These are phyloP conservation scores for Ranitomeya variabilis DNA, from an alignment of 2,113 vertebrate species.

Conservation along the genomic window DNA sequence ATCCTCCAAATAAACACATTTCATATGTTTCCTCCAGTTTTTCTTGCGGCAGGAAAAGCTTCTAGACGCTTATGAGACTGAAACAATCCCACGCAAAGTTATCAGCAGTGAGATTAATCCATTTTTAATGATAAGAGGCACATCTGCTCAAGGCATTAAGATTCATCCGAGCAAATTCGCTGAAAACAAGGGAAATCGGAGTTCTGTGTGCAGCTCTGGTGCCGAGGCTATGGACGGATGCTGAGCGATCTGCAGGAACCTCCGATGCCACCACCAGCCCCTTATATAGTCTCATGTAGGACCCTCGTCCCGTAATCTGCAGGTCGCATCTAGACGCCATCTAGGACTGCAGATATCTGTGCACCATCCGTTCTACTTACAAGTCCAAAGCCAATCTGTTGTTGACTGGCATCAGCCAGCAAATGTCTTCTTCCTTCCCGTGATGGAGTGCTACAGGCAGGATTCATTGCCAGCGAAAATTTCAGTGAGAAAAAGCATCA, in stretches of 20 bases:
- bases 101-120: conserved; percentile 53
- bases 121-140: conserved; percentile 58
- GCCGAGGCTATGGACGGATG: neutral
- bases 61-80: conserved; percentile 39
- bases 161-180: conserved; percentile 35
- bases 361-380: too few species aligned
- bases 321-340: neutral
- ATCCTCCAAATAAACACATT: neutral
- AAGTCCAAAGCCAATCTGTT: too few species aligned
- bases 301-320: neutral
- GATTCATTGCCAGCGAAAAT: too few species aligned
- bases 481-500: too few species aligned
- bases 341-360: too few species aligned
- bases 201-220: neutral
- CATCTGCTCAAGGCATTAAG: conserved; percentile 52
- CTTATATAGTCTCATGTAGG: too few species aligned
- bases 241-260: neutral
- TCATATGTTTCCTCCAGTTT: neutral
- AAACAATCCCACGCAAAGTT: conserved; percentile 53
- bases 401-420: too few species aligned
- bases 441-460: too few species aligned
- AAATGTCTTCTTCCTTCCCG: too few species aligned
- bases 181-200: conserved; percentile 31
- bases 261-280: too few species aligned
- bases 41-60: conserved; percentile 38